A percentile compares a stretch with the other conserved stretches of the same genome.
Conservation (phyloP, 2,113 vertebrate genomes). For the Syngnathus floridae region DNA sequence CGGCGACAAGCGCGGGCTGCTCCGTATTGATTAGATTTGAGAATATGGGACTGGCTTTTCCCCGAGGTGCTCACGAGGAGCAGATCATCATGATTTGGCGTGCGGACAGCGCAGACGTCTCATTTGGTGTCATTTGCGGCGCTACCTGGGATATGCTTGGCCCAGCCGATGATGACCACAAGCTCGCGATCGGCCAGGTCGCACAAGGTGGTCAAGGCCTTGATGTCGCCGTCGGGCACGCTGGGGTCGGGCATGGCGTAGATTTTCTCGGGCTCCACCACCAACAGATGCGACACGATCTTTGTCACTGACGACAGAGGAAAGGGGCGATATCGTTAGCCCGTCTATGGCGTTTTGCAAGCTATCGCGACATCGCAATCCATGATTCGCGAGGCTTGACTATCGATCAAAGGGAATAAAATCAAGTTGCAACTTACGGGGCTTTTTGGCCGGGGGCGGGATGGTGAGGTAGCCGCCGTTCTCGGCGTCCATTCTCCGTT, state of each 20-base stretch:
- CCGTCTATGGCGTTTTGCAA: neutral
- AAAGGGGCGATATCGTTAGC: neutral
- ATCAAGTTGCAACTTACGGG: constrained; percentile 69
- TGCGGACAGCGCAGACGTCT: constrained; percentile 1
- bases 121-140: too few species aligned
- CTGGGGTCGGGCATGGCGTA: constrained; percentile 94
- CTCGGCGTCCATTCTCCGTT: constrained; percentile 86
- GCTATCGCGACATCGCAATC: neutral
- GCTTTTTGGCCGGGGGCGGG: constrained; percentile 88
- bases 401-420: neutral
- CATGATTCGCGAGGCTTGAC: neutral
- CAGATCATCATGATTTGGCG: constrained; percentile 61
- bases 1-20: constrained; percentile 47
- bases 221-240: constrained; percentile 93
- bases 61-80: constrained; percentile 64
- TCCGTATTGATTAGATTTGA: constrained; percentile 67
- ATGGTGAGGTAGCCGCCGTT: constrained; percentile 83
- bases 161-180: constrained; percentile 98
- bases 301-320: constrained; percentile 78
- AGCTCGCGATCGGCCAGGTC: constrained; percentile 95
- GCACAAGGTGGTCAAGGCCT: constrained; percentile 93
- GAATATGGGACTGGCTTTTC: constrained; percentile 64
- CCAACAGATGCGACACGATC: constrained; percentile 94
- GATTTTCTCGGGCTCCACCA: constrained; percentile 96
- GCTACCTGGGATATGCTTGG: constrained; percentile 97